Evolutionary conservation across 2,113 vertebrate genomes (phyloP), one percentile per base, ranked within the genome.

Genomic region (Istiophorus platypterus): DNA sequence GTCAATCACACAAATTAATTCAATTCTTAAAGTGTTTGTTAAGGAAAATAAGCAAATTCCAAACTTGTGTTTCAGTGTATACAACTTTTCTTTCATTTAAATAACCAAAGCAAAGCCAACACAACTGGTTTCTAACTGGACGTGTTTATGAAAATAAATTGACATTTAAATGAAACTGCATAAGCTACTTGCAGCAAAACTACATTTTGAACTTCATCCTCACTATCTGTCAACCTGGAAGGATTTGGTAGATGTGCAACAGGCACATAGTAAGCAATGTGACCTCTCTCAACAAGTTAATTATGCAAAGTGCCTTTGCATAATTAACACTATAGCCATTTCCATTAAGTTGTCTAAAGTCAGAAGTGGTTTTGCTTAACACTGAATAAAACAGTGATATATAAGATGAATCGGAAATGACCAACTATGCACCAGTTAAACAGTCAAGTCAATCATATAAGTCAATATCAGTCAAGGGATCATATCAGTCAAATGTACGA

Each of bases 241-340:
- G 57, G 49, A 86, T 69, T 41, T 72, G 45, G 37, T 72, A 71
- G 78, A 82, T 61, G 74, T 65, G 56, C 62, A 86, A 73, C 57
- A 70, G 58, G 76, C 72, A 27, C 45, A 76, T 78, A 52, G 66
- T 59, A 52, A 76, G 71, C 52, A 74, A 76, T 20, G 64, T 73
- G 79, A 83, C 80, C 71, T 82, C 71, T 82, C 18, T 13, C 42
- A 56, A 56, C n/a, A 42, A 72, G 59, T 77, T 85, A 80, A 88
- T 85, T 86, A 85, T 78, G 52, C 65, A 62, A n/a, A 75, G 34
- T 59, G 64, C 83, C 78, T 88, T 84, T 70, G 78, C 72, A 73
- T 86, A 85, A 90, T 85, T 75, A 82, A 87, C 52, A 70, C 27
- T 72, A 54, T 59, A 31, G 72, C 54, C 2, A 29, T 81, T 85